phyloP scores from a whole-genome alignment of 2,888 invertebrate genomes.

The Pseudolycoriella hygida region DNA sequence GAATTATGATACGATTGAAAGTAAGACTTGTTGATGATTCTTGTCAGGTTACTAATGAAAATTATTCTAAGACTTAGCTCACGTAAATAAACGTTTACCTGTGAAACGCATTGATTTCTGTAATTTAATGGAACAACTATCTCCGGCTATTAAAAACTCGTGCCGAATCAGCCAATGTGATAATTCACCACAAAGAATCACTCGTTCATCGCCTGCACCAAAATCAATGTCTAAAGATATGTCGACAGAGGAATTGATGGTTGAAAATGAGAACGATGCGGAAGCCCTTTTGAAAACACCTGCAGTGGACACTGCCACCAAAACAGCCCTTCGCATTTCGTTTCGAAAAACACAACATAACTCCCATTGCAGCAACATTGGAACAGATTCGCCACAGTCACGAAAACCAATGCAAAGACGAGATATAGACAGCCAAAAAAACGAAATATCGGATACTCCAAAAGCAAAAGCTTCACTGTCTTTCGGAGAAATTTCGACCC shows the following conservation, averaged over 20 bases:
- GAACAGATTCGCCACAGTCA: not conserved
- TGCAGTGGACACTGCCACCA: not conserved
- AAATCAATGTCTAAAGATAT: not conserved
- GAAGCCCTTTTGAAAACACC: not conserved
- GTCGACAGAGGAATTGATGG: not conserved
- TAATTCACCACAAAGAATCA: not conserved
- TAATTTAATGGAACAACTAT: not conserved
- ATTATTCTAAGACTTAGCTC: not conserved
- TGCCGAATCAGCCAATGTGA: not conserved
- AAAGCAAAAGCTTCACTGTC: slow-evolving; percentile 5
- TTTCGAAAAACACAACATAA: not conserved
- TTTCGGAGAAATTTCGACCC: slow-evolving; percentile 3
- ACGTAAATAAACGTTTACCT: not conserved
- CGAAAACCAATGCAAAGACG: not conserved
- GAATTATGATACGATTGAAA: not conserved
- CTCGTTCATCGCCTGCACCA: not conserved
- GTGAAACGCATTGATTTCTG: not conserved
- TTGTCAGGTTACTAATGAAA: not conserved
- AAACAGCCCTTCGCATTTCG: not conserved
- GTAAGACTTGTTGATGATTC: not conserved
- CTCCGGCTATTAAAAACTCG: not conserved
- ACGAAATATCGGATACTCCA: not conserved
- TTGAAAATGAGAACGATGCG: not conserved
- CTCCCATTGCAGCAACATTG: not conserved
- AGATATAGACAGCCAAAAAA: no score